These are phyloP conservation scores for Metalampra italica DNA, from an alignment of 2,888 invertebrate genomes.

Conservation along the genomic window DNA sequence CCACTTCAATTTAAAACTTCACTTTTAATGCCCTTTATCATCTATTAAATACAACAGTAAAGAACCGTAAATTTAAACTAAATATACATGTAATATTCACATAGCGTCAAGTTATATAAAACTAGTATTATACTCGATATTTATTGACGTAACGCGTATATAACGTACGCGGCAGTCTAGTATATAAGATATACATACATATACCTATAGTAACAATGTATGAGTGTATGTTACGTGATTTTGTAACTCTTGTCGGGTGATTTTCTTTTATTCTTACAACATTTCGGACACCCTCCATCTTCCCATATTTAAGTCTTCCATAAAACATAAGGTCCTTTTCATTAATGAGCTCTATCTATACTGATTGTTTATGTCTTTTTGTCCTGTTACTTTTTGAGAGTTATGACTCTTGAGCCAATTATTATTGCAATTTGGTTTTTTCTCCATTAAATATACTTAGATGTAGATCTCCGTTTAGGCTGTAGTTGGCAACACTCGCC, in stretches of 20 bases:
- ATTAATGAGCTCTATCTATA: background rate
- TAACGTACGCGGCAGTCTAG: constrained; percentile 17
- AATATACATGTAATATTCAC: constrained; percentile 52
- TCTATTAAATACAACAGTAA: constrained; percentile 13
- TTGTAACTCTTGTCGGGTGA: constrained; percentile 25
- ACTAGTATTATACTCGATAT: constrained; percentile 38
- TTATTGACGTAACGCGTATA: constrained; percentile 30
- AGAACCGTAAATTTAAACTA: constrained; percentile 18
- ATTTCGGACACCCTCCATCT: constrained; percentile 9
- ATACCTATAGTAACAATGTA: constrained; percentile 11
- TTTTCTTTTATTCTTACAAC: constrained; percentile 9
- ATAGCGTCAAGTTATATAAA: constrained; percentile 49
- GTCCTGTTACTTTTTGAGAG: background rate
- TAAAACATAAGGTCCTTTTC: constrained; percentile 21
- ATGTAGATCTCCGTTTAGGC: no score
- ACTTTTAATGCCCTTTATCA: no score
- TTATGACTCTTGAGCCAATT: no score
- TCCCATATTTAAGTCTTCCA: constrained; percentile 31
- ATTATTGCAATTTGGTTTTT: no score
- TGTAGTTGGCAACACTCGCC: no score
- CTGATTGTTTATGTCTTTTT: no score
- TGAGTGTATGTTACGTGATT: constrained; percentile 11
- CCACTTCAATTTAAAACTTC: no score
- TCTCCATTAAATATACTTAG: no score
- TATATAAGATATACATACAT: constrained; percentile 21